Evolutionary conservation across 2,797 vertebrate species (phyloP).

Genomic region (Psittacula derbiana): DNA sequence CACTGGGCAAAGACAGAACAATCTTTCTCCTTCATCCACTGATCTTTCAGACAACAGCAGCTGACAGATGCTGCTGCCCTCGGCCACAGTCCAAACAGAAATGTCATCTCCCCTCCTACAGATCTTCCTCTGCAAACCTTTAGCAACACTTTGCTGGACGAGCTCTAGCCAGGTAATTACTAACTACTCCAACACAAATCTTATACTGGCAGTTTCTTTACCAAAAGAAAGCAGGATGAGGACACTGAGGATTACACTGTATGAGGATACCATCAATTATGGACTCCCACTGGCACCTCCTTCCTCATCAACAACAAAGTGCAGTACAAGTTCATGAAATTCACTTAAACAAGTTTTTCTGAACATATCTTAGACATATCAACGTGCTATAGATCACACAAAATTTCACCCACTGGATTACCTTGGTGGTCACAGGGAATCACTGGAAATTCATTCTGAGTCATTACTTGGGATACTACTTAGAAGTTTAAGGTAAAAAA

Average conservation of each 20-base stretch:
- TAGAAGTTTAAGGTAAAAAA: neutral
- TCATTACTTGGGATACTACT: neutral
- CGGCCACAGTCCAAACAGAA: neutral
- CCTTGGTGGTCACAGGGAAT: neutral
- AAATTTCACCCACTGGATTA: neutral
- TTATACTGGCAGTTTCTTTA: neutral
- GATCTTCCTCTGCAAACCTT: neutral
- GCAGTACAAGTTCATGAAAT: neutral
- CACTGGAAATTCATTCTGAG: neutral
- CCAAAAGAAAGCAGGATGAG: neutral
- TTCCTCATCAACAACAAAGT: neutral
- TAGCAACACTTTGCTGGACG: neutral
- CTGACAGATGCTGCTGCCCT: neutral
- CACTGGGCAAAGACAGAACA: neutral
- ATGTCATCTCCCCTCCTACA: neutral
- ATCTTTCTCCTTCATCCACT: neutral
- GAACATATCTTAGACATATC: neutral
- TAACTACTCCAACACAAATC: neutral
- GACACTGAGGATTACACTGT: neutral
- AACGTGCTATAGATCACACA: neutral
- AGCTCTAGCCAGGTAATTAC: neutral
- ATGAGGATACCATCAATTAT: neutral
- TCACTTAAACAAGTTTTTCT: neutral
- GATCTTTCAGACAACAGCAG: neutral
- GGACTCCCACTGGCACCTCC: neutral